Evolutionary conservation across 2,797 vertebrate species (phyloP).

Genomic region (Triplophysa yarkandensis): DNA sequence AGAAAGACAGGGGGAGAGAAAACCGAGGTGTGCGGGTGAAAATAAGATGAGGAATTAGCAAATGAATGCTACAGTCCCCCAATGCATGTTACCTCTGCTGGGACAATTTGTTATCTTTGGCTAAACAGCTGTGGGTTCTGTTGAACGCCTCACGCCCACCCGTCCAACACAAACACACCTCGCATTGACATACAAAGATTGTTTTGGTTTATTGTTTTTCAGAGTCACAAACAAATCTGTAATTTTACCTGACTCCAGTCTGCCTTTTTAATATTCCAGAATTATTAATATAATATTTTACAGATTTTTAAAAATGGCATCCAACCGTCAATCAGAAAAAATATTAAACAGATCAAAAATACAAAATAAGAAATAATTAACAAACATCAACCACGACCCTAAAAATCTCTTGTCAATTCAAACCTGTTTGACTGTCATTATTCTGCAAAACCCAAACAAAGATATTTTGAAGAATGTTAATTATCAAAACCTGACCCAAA

Average conservation of each 20-base stretch:
- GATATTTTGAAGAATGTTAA: too few species aligned
- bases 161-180: conserved; percentile 3
- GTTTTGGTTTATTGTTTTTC: conserved; percentile 34
- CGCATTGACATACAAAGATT: conserved; percentile 15
- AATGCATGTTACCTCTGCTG: conserved; percentile 53
- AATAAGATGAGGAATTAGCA: conserved; percentile 60
- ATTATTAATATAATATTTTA: too few species aligned
- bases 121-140: conserved; percentile 57
- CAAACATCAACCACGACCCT: too few species aligned
- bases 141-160: conserved; percentile 10
- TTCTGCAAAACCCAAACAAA: too few species aligned
- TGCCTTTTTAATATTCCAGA: neutral
- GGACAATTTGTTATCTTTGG: conserved; percentile 62
- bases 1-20: conserved; percentile 30
- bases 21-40: conserved; percentile 38
- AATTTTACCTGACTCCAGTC: neutral
- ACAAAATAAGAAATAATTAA: too few species aligned
- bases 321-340: too few species aligned
- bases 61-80: conserved; percentile 58
- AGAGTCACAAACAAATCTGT: conserved; percentile 23
- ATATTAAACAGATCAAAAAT: too few species aligned
- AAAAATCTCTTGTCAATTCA: too few species aligned
- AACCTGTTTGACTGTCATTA: too few species aligned
- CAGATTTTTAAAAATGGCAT: too few species aligned
- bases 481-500: too few species aligned